Conservation (phyloP, 2,113 vertebrate species). For the Channa argus region DNA sequence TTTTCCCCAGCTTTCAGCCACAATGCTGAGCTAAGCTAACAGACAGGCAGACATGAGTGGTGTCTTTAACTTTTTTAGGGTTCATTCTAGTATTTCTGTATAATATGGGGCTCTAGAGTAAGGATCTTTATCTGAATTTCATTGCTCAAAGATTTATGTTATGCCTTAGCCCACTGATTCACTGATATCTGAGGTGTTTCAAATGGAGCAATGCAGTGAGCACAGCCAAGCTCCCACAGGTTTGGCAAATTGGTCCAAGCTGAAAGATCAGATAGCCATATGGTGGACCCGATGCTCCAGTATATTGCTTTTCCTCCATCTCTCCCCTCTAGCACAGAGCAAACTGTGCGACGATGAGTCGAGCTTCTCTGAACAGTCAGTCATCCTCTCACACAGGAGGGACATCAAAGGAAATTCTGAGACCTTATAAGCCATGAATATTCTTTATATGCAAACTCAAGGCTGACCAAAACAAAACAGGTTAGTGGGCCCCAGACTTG, state of each 20-base stretch:
- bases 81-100: not conserved
- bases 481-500: slow-evolving; percentile 14
- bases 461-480: slow-evolving; percentile 64
- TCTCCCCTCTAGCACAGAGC: slow-evolving; percentile 31
- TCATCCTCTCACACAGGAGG: slow-evolving; percentile 24
- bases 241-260: slow-evolving; percentile 57
- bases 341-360: slow-evolving; percentile 26
- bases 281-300: slow-evolving; percentile 62
- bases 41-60: not conserved
- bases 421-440: slow-evolving; percentile 32
- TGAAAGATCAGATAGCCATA: slow-evolving; percentile 71
- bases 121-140: slow-evolving; percentile 10
- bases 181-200: slow-evolving; percentile 43
- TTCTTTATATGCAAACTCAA: slow-evolving; percentile 52
- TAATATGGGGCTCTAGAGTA: not conserved
- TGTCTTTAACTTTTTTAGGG: no score
- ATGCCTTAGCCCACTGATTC: slow-evolving; percentile 25
- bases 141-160: not conserved
- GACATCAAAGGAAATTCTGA: slow-evolving; percentile 57
- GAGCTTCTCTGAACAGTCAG: slow-evolving; percentile 37
- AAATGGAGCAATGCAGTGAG: slow-evolving; percentile 51
- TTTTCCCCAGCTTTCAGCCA: not conserved
- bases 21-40: not conserved
- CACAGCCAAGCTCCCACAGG: slow-evolving; percentile 59
- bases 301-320: slow-evolving; percentile 15